Evolutionary conservation across 1,140 invertebrate species (phyloP).

Genomic region (Drosophila pruinosa): DNA sequence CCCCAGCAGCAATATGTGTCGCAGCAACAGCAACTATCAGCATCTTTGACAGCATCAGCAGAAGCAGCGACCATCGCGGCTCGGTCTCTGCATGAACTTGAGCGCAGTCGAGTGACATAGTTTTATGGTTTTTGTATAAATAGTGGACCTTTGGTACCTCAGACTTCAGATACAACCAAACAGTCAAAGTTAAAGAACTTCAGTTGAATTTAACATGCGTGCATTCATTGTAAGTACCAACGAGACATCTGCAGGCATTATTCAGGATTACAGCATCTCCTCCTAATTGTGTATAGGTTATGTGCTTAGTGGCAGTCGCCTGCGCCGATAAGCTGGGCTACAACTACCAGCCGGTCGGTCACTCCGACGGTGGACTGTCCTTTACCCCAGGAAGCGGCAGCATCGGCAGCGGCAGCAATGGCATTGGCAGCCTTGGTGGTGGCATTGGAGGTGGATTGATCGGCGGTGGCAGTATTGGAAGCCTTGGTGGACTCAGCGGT

Average conservation of each 20-base stretch:
- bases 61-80: conserved; percentile 37
- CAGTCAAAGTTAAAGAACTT: conserved; percentile 75
- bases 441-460: not conserved
- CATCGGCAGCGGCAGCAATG: conserved; percentile 5
- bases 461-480: conserved; percentile 2
- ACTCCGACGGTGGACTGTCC: conserved; percentile 65
- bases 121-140: conserved; percentile 71
- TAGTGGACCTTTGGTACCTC: conserved; percentile 61
- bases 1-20: conserved; percentile 7
- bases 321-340: conserved; percentile 76
- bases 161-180: conserved; percentile 67
- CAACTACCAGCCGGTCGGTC: conserved; percentile 74
- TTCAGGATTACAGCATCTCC: conserved; percentile 45
- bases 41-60: conserved; percentile 8
- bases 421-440: conserved; percentile 1
- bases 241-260: conserved; percentile 1
- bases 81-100: conserved; percentile 69
- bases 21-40: conserved; percentile 18
- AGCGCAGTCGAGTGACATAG: conserved; percentile 72
- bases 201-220: conserved; percentile 71
- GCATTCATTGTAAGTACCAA: conserved; percentile 73
- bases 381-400: conserved; percentile 48
- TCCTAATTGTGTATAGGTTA: conserved; percentile 43
- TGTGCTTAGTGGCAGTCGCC: conserved; percentile 74
- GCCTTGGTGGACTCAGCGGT: conserved; percentile 4